phyloP scores from a whole-genome alignment of 1,140 invertebrate genomes.

The Drosophila lacteicornis region DNA sequence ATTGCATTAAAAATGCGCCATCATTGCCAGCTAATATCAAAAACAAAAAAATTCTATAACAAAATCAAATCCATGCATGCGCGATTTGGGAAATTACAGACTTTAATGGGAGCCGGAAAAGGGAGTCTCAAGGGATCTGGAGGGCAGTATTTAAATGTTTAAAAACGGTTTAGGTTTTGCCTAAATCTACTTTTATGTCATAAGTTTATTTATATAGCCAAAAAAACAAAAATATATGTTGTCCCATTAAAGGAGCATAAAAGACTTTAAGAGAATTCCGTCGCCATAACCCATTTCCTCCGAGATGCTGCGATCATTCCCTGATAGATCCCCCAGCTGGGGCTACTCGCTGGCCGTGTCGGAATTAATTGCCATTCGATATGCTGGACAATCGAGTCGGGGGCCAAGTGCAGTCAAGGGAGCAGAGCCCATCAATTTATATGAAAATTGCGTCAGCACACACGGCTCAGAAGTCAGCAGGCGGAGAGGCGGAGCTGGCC shows the following conservation, averaged over 20 bases:
- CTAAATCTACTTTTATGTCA: too few species aligned
- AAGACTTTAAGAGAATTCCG: not conserved
- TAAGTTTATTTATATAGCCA: too few species aligned
- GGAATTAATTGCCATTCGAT: conserved; percentile 56
- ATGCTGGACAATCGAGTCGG: conserved; percentile 30
- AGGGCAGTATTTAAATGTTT: not conserved
- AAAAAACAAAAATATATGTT: too few species aligned
- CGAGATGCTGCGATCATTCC: not conserved
- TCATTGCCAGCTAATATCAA: conserved; percentile 24
- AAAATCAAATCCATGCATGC: conserved; percentile 15
- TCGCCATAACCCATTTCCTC: not conserved
- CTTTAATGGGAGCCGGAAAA: conserved; percentile 8
- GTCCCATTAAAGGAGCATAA: too few species aligned
- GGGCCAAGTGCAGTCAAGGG: conserved; percentile 22
- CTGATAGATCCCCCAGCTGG: not conserved
- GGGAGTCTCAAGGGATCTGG: not conserved
- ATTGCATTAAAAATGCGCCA: conserved; percentile 67
- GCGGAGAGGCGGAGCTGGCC: not conserved
- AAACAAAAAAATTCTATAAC: conserved; percentile 9
- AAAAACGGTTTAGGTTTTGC: too few species aligned
- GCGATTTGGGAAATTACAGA: conserved; percentile 10
- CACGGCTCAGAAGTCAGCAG: conserved; percentile 28
- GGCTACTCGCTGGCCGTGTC: not conserved
- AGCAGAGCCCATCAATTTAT: conserved; percentile 51
- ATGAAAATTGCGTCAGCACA: conserved; percentile 47